Evolutionary conservation across 2,113 vertebrate species (phyloP).

Genomic region (Lynx canadensis): DNA sequence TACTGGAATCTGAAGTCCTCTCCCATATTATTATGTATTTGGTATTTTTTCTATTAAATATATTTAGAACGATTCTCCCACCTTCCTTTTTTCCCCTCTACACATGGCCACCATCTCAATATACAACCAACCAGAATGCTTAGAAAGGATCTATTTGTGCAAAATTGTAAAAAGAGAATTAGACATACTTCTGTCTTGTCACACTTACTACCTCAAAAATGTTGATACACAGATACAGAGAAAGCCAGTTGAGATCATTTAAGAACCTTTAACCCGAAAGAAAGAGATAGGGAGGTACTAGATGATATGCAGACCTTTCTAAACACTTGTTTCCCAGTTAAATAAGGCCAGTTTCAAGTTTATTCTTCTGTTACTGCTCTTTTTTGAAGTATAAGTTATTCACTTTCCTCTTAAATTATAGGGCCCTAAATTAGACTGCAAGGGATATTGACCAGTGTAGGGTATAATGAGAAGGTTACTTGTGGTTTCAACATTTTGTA

Average conservation of each 20-base stretch:
- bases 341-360: slow-evolving; percentile 23
- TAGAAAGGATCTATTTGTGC: background rate
- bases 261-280: background rate
- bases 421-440: slow-evolving; percentile 51
- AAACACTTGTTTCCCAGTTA: background rate
- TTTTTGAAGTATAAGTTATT: slow-evolving; percentile 54
- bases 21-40: background rate
- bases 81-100: background rate
- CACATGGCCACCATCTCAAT: background rate
- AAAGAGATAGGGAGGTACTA: background rate
- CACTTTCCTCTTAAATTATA: slow-evolving; percentile 67
- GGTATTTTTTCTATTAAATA: background rate
- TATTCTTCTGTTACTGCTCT: slow-evolving; percentile 1
- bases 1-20: background rate
- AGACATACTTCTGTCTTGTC: background rate
- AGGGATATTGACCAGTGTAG: slow-evolving; percentile 15
- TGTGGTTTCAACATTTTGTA: slow-evolving; percentile 61
- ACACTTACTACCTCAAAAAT: background rate
- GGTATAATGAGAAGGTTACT: slow-evolving; percentile 54
- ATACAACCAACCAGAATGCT: background rate
- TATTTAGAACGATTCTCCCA: background rate
- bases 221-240: background rate
- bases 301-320: background rate
- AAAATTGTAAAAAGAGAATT: background rate
- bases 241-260: background rate